These are phyloP conservation scores for Triplophysa rosa DNA, from an alignment of 2,113 vertebrate species.

Conservation along the genomic window DNA sequence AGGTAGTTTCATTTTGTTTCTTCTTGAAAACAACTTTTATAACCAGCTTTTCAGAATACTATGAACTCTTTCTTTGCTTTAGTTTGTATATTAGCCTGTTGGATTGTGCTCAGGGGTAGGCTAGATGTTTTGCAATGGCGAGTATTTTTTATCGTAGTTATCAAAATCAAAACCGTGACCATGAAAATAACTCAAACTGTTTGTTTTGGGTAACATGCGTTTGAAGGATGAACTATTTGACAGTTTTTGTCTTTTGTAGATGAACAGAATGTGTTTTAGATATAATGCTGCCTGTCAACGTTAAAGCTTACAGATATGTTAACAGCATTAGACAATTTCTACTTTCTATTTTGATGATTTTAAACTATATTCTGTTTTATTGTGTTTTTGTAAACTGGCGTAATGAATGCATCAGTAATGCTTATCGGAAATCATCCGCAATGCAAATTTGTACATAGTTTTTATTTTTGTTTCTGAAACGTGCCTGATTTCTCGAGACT, in stretches of 20 bases:
- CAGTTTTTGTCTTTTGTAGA: neutral
- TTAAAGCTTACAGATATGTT: neutral
- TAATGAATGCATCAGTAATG: neutral
- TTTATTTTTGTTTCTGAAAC: neutral
- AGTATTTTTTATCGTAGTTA: neutral
- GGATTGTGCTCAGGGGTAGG: slow-evolving; percentile 13
- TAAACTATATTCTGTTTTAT: neutral
- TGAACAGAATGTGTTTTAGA: neutral
- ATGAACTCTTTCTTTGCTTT: neutral
- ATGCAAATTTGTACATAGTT: slow-evolving; percentile 39
- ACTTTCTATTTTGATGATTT: too few relatives aligned
- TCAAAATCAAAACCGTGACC: neutral
- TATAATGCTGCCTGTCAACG: neutral
- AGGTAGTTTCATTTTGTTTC: neutral
- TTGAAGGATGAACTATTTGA: neutral
- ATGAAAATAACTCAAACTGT: neutral
- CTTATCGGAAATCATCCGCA: neutral
- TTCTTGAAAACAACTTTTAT: neutral
- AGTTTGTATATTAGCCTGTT: neutral
- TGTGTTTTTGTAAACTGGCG: neutral
- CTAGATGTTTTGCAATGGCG: neutral
- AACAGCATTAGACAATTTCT: neutral
- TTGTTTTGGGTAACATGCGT: neutral
- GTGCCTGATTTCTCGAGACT: neutral
- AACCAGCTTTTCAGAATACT: neutral